Percentiles rank a stretch among this genome's conserved stretches.
These are phyloP conservation scores for Cryptotis parvus DNA, from an alignment of 2,113 vertebrate species.

Conservation along the genomic window DNA sequence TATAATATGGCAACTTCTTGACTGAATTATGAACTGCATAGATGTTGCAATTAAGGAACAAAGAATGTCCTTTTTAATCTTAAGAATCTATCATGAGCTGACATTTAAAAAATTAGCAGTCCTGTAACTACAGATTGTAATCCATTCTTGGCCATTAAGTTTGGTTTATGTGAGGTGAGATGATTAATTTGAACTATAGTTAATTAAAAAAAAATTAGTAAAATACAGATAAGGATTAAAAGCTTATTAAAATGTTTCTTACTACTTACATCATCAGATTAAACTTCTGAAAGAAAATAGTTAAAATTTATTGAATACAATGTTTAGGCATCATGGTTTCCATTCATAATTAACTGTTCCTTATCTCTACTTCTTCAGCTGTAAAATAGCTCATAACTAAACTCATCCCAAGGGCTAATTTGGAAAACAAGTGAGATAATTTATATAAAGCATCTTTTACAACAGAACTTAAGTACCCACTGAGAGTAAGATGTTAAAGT, in stretches of 20 bases:
- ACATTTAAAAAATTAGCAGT: conserved; percentile 18
- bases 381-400: not conserved
- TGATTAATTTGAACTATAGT: conserved; percentile 42
- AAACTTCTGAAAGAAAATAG: conserved; percentile 36
- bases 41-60: not conserved
- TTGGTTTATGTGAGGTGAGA: conserved; percentile 48
- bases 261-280: not conserved
- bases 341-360: not conserved
- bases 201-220: conserved; percentile 59
- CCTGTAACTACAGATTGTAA: conserved; percentile 5
- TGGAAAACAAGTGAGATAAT: conserved; percentile 42
- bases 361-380: not conserved
- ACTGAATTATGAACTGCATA: conserved; percentile 23
- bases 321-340: not conserved
- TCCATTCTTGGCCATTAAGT: conserved; percentile 42
- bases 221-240: not conserved
- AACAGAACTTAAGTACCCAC: not conserved
- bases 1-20: not conserved
- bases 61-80: not conserved
- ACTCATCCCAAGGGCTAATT: not conserved
- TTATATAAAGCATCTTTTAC: conserved; percentile 28
- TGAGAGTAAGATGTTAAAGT: not conserved
- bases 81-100: conserved; percentile 33
- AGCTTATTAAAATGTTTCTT: not conserved
- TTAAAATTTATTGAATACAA: not conserved